Percentiles rank a stretch among this genome's conserved stretches.
phyloP scores from a whole-genome alignment of 2,113 vertebrate species.

The Illadopsis cleaveri region DNA sequence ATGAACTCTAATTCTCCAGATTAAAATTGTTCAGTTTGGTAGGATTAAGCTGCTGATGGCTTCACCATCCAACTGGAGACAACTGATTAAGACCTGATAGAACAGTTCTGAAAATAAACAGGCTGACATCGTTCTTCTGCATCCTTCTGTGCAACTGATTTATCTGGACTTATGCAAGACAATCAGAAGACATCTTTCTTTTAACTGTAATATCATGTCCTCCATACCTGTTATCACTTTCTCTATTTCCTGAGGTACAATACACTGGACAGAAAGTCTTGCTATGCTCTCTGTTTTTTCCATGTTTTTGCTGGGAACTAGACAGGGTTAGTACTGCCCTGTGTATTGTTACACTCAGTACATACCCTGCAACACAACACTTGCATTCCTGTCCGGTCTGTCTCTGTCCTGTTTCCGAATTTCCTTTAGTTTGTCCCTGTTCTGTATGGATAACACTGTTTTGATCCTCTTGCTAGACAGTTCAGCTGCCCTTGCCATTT shows the following conservation, averaged over 20 bases:
- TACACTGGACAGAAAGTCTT: not conserved
- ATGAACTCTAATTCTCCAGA: not conserved
- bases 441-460: not conserved
- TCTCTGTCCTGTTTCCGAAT: not conserved
- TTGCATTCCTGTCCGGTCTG: not conserved
- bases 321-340: not conserved
- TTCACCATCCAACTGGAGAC: not conserved
- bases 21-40: not conserved
- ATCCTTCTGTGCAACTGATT: not conserved
- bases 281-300: not conserved
- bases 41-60: not conserved
- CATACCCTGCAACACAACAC: not conserved
- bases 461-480: not conserved
- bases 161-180: not conserved
- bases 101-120: not conserved
- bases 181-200: not conserved
- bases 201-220: not conserved
- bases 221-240: not conserved
- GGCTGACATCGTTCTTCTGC: not conserved
- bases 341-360: not conserved
- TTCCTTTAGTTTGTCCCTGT: not conserved
- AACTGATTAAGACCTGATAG: not conserved
- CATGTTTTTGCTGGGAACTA: not conserved
- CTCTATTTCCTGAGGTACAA: not conserved
- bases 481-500: not conserved